phyloP scores from a whole-genome alignment of 2,888 invertebrate genomes.

The Heliconius erato region DNA sequence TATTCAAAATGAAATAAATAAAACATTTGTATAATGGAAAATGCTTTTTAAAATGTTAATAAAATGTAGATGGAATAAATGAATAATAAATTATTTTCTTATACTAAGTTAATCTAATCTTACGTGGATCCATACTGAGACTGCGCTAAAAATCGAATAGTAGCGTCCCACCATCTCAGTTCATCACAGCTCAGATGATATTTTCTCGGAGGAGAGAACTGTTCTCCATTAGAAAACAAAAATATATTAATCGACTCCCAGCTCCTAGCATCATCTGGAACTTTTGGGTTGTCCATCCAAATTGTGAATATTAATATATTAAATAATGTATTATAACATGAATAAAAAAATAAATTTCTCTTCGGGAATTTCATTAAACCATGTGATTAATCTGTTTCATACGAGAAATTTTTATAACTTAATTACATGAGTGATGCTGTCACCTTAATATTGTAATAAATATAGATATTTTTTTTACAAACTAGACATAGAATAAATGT shows the following conservation, averaged over 20 bases:
- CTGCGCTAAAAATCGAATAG: slow-evolving; percentile 65
- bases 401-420: neutral
- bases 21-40: no score
- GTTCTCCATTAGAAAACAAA: slow-evolving; percentile 75
- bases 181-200: slow-evolving; percentile 68
- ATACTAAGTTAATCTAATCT: slow-evolving; percentile 51
- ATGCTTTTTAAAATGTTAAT: no score
- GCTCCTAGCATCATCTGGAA: slow-evolving; percentile 52
- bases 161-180: slow-evolving; percentile 66
- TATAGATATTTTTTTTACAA: neutral
- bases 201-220: slow-evolving; percentile 74
- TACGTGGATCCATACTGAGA: slow-evolving; percentile 71
- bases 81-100: neutral
- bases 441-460: neutral
- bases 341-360: neutral
- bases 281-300: slow-evolving; percentile 52
- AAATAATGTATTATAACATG: neutral
- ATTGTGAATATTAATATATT: neutral
- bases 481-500: neutral
- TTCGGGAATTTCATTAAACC: neutral
- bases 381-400: neutral
- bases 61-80: no score
- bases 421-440: slow-evolving; percentile 12
- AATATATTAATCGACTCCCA: slow-evolving; percentile 68
- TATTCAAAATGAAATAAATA: no score